phyloP scores from a whole-genome alignment of 2,888 invertebrate species.

The Rambutsinella grinnellia region DNA sequence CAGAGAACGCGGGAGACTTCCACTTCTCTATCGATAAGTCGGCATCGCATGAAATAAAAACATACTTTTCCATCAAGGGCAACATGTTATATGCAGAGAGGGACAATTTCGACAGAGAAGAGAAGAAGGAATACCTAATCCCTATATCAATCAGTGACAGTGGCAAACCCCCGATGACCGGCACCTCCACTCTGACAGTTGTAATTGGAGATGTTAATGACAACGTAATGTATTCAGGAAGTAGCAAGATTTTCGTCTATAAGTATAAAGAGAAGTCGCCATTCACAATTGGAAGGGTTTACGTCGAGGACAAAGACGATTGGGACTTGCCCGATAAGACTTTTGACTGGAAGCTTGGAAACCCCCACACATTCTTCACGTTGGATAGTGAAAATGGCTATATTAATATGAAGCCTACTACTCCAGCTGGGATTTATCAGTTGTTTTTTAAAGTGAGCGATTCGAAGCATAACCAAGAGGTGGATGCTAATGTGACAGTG shows the following conservation, averaged over 20 bases:
- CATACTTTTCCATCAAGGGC: constrained; percentile 79
- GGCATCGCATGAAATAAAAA: constrained; percentile 78
- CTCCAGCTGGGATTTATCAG: constrained; percentile 81
- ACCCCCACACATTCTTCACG: constrained; percentile 77
- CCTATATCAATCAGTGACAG: constrained; percentile 92
- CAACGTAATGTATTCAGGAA: constrained; percentile 88
- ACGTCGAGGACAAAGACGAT: constrained; percentile 94
- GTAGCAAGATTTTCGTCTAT: constrained; percentile 93
- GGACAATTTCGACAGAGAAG: constrained; percentile 85
- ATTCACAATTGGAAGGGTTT: constrained; percentile 90
- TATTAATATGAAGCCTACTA: constrained; percentile 79
- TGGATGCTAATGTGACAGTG: constrained; percentile 87
- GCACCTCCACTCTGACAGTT: constrained; percentile 86
- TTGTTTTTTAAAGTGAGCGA: constrained; percentile 76
- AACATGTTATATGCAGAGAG: constrained; percentile 45
- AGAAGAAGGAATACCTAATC: constrained; percentile 87
- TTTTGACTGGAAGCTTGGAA: constrained; percentile 77
- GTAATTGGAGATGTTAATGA: constrained; percentile 97
- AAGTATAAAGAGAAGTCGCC: constrained; percentile 89
- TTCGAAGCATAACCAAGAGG: constrained; percentile 70
- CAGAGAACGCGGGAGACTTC: constrained; percentile 90
- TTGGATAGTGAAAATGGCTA: constrained; percentile 84
- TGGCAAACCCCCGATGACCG: constrained; percentile 79
- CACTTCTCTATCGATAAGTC: constrained; percentile 78
- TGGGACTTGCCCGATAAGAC: constrained; percentile 96